Evolutionary conservation across 37 sponge, comb jelly and placozoan genomes (phyloP).

Genomic region (Aphrocallistes beatrix): DNA sequence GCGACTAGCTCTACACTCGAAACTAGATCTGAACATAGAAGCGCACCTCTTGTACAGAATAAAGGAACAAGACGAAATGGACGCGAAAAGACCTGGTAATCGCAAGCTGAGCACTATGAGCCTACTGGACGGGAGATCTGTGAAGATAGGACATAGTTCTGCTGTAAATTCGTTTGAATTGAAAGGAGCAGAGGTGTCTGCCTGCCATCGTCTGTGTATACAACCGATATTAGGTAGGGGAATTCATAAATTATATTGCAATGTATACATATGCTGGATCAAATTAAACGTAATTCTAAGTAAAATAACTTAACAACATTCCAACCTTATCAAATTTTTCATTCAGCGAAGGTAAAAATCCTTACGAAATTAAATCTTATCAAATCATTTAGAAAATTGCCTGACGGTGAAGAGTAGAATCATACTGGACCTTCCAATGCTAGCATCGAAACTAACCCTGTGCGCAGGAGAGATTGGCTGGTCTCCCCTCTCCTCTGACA

Average conservation of each 20-base stretch:
- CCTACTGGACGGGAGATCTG: constrained; percentile 5
- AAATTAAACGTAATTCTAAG: no score
- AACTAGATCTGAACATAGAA: constrained; percentile 46
- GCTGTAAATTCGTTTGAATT: not conserved
- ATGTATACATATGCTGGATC: no score
- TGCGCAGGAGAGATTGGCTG: constrained; percentile 54
- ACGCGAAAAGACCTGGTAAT: not conserved
- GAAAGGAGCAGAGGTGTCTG: constrained; percentile 21
- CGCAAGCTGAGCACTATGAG: not conserved
- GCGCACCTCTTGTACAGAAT: constrained; percentile 29
- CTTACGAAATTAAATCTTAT: no score
- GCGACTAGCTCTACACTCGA: constrained; percentile 26
- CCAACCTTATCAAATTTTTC: no score
- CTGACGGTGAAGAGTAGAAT: not conserved
- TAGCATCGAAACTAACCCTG: constrained; percentile 41
- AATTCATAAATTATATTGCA: no score
- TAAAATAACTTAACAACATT: no score
- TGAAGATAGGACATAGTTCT: not conserved
- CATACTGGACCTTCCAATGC: not conserved
- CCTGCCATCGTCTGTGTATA: constrained; percentile 57
- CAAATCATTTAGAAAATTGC: constrained; percentile 33
- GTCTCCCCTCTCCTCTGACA: constrained; percentile 39
- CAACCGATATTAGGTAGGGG: constrained; percentile 33
- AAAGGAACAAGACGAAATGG: not conserved
- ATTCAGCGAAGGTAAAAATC: no score